Base-by-base conservation (phyloP, 2,888 invertebrate genomes). In the Tryphoninae sp. region DNA sequence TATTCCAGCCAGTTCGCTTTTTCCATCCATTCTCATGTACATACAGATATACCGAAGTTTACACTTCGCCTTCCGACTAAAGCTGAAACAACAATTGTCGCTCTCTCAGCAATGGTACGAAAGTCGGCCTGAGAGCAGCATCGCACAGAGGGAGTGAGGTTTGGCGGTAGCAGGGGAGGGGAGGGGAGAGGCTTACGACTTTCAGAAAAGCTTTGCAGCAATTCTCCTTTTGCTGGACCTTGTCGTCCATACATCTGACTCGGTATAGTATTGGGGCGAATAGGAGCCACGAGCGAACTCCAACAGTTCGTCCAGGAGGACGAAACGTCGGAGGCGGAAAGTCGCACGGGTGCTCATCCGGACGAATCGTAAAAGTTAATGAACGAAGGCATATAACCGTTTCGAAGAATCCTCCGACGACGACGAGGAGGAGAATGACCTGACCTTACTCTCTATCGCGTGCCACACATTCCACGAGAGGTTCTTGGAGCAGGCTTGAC, bases 351-450 rank as follows among this genome's bases (percentile, higher is more conserved):
- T 62, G 42, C 62, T 69, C 83, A 75, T 81, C 80, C 78, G 83
- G 78, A 84, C 67, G 61, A 78, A 78, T 78, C 86, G 85, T 87
- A 87, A 87, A 87, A 88, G 86, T 87, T 87, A 88, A 87, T 86
- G 87, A 87, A 85, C 84, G 82, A 83, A 86, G 84, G 82, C 84
- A 85, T 82, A 82, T 86, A 86, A 86, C 86, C 84, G 81, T 87
- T 86, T 51, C 80, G 76, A 87, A 87, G 86, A 87, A 87, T 86
- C 78, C 76, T 62, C 68, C 68, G 33, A 51, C 55, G 53, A 58
- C 49, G 55, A 33, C 16, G 45, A 68, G 13, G n/a, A 62, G 11
- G 23, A 23, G 64, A 73, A 78, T 51, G 53, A 69, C 74, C 53
- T 23, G 68, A 78, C 58, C 55, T 69, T 71, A 51, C 26, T 75